phyloP scores from a whole-genome alignment of 2,113 vertebrate genomes.

The Chloropsis cyanopogon region DNA sequence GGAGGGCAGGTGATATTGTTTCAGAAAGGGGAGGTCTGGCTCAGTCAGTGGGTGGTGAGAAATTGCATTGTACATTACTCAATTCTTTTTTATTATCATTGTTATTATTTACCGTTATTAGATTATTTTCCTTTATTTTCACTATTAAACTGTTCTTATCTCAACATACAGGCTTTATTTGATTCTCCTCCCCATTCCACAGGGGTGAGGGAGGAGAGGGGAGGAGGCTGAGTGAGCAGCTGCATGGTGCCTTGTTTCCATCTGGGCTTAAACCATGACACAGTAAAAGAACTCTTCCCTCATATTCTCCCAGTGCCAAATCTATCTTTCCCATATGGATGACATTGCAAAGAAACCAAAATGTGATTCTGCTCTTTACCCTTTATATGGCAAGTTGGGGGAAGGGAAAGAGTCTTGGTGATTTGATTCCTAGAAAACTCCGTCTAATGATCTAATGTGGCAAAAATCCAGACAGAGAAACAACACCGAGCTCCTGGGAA shows the following conservation, averaged over 20 bases:
- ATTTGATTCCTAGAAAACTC: background rate
- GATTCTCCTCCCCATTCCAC: background rate
- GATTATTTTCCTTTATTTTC: background rate
- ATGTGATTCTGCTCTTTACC: background rate
- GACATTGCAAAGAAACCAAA: background rate
- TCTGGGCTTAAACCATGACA: background rate
- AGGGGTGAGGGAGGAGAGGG: background rate
- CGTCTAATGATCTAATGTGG: background rate
- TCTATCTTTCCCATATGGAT: background rate
- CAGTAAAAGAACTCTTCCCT: background rate
- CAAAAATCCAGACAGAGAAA: background rate
- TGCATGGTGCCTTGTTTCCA: background rate
- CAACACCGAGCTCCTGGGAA: background rate
- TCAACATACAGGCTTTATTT: background rate
- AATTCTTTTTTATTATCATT: background rate
- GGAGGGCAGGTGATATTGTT: background rate
- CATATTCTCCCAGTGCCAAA: background rate
- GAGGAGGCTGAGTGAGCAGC: background rate
- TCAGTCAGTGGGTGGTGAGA: background rate
- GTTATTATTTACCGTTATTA: background rate
- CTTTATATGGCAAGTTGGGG: background rate
- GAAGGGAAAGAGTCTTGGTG: background rate
- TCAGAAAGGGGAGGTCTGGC: background rate
- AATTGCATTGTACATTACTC: background rate
- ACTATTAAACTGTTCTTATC: background rate